Percentiles rank a stretch among this genome's conserved stretches.
phyloP scores from a whole-genome alignment of 2,113 vertebrate genomes.

The Proterorhinus semilunaris region DNA sequence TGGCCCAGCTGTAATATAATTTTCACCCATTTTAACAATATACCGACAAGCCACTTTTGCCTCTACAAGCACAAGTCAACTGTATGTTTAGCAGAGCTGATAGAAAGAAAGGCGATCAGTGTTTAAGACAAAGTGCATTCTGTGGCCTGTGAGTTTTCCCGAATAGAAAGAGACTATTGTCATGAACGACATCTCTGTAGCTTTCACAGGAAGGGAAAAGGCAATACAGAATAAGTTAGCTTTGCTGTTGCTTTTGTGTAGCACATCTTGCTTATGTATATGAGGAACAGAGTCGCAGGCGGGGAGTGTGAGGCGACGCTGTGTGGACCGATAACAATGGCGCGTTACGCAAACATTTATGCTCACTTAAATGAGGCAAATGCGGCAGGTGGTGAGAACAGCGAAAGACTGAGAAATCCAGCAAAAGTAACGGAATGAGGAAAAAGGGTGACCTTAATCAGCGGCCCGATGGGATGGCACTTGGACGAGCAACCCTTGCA shows the following conservation, averaged over 20 bases:
- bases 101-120: neutral
- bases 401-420: conserved; percentile 2
- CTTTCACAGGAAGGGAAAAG: conserved; percentile 27
- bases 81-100: neutral
- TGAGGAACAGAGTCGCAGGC: conserved; percentile 12
- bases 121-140: conserved; percentile 35
- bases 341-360: neutral
- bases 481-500: conserved; percentile 11
- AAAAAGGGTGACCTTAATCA: conserved; percentile 62
- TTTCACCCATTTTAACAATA: too few species aligned
- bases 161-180: conserved; percentile 26
- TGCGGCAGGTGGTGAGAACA: neutral
- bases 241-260: conserved; percentile 15
- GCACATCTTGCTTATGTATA: conserved; percentile 15
- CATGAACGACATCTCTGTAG: conserved; percentile 37
- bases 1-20: too few species aligned
- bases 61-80: neutral
- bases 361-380: conserved; percentile 3
- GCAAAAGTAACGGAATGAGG: conserved; percentile 53
- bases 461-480: conserved; percentile 22
- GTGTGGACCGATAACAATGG: conserved; percentile 27
- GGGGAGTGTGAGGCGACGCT: conserved; percentile 4
- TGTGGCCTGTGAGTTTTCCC: neutral
- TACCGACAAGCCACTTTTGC: too few species aligned
- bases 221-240: conserved; percentile 19